A percentile compares a stretch with the other conserved stretches of the same genome.
These are phyloP conservation scores for Rhagoletis zephyria DNA, from an alignment of 1,140 invertebrate genomes.

Conservation along the genomic window DNA sequence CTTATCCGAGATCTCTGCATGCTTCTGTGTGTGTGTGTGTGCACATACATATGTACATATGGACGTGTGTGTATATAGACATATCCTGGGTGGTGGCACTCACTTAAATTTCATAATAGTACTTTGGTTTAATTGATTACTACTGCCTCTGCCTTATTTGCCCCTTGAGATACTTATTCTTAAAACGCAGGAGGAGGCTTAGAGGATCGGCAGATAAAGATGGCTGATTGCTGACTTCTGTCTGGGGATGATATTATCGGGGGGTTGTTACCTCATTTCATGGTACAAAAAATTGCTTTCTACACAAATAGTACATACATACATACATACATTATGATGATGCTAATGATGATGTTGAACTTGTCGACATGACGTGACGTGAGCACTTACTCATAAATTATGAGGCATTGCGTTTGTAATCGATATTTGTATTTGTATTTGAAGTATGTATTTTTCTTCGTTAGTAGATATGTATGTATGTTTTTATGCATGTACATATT, in stretches of 20 bases:
- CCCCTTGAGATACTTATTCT: conserved; percentile 21
- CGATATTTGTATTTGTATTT: no score
- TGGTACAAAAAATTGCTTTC: background rate
- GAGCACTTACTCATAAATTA: conserved; percentile 6
- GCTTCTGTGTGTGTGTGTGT: background rate
- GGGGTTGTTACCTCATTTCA: conserved; percentile 5
- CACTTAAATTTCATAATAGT: background rate
- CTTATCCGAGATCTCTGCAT: background rate
- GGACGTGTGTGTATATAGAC: background rate
- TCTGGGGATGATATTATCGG: background rate
- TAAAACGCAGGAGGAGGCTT: background rate
- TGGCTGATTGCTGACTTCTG: conserved; percentile 21
- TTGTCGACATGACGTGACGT: conserved; percentile 14
- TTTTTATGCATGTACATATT: no score
- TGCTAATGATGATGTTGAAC: conserved; percentile 37
- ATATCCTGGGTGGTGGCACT: background rate
- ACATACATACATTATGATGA: background rate
- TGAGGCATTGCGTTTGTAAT: background rate
- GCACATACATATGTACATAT: background rate
- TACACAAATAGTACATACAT: background rate
- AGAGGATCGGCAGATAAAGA: background rate
- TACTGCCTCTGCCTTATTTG: background rate
- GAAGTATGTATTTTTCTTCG: background rate
- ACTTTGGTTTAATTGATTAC: conserved; percentile 15
- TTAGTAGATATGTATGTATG: no score